A percentile compares a stretch with the other conserved stretches of the same genome.
Conservation (phyloP, 2,888 invertebrate species). For the Lymantria dispar region DNA sequence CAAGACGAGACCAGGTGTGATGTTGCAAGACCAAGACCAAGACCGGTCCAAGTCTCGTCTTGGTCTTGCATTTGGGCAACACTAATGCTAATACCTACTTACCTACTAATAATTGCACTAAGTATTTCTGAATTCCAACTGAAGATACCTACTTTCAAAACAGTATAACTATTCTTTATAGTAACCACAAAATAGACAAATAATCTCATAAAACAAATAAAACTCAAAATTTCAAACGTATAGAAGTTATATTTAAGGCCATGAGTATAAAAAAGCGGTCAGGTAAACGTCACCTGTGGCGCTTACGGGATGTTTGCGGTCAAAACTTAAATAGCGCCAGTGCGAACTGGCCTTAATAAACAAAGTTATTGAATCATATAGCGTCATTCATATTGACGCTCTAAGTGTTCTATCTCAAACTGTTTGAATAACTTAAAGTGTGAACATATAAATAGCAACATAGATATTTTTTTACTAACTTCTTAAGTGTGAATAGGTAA, state of each 20-base stretch:
- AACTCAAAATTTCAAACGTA: slow-evolving; percentile 19
- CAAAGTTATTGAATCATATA: slow-evolving; percentile 53
- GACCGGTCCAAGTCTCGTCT: too few relatives aligned
- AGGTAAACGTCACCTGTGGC: slow-evolving; percentile 75
- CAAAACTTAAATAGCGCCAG: slow-evolving; percentile 58
- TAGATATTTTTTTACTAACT: neutral
- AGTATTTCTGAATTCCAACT: neutral
- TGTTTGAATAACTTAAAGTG: slow-evolving; percentile 21
- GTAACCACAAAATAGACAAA: slow-evolving; percentile 12
- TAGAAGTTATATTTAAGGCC: slow-evolving; percentile 40
- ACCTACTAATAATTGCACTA: too few relatives aligned
- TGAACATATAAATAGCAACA: slow-evolving; percentile 17
- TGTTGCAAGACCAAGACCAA: too few relatives aligned
- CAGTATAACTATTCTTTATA: slow-evolving; percentile 1
- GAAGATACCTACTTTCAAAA: neutral
- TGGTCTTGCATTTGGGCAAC: too few relatives aligned
- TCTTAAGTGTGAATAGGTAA: neutral
- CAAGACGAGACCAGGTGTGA: too few relatives aligned
- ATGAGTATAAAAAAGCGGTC: slow-evolving; percentile 57
- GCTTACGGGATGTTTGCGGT: slow-evolving; percentile 58
- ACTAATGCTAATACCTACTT: neutral
- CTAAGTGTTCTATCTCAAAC: slow-evolving; percentile 30
- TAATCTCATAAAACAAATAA: slow-evolving; percentile 21
- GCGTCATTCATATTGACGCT: slow-evolving; percentile 61
- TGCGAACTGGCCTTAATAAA: slow-evolving; percentile 67